Evolutionary conservation across 2,888 invertebrate species (phyloP), one percentile per base, ranked within the genome.

Genomic region (Drosophila dives): DNA sequence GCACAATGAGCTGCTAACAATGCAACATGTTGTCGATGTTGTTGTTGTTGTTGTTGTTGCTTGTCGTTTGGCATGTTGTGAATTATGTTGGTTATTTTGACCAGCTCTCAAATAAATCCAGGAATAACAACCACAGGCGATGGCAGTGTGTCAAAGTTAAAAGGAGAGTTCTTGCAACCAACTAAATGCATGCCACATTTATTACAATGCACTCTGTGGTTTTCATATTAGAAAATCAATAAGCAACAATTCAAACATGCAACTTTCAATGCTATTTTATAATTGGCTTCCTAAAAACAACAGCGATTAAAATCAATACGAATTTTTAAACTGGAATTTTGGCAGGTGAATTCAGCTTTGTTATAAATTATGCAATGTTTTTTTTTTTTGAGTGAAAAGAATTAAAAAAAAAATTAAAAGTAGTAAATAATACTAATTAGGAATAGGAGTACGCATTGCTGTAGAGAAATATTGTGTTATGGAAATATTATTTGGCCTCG

Each of bases 21-120:
- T 90, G 90, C 86, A 89, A 90, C 90, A 90, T 89, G 81, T 90
- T 86, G 81, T 86, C 72, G 84, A 67, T 66, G 75, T 77, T 72
- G 72, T 59, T 55, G 78, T 77, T 72, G 72, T 59, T 55, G 55
- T 40, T 71, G 78, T 68, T 82, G 82, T 70, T 71, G 83, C 82
- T 72, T 83, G 85, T 81, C 71, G 89, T 86, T 85, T 88, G 86
- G 89, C 86, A 90, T 90, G 86, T 86, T 90, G 90, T 90, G 89
- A 86, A 90, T 86, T 86, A 90, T 86, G 90, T 85, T 89, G 63
- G 86, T 69, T 72, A 89, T 84, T 87, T 89, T 88, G 78, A 81
- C 68, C 78, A 81, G 77, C 62, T 81, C 62, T 72, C 77, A 80
- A 77, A 80, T 80, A 80, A 77, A 76, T 80, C 60, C 70, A 54